A percentile compares a stretch with the other conserved stretches of the same genome.
phyloP scores from a whole-genome alignment of 1,140 invertebrate species.

The Philotrypesis tridentata region DNA sequence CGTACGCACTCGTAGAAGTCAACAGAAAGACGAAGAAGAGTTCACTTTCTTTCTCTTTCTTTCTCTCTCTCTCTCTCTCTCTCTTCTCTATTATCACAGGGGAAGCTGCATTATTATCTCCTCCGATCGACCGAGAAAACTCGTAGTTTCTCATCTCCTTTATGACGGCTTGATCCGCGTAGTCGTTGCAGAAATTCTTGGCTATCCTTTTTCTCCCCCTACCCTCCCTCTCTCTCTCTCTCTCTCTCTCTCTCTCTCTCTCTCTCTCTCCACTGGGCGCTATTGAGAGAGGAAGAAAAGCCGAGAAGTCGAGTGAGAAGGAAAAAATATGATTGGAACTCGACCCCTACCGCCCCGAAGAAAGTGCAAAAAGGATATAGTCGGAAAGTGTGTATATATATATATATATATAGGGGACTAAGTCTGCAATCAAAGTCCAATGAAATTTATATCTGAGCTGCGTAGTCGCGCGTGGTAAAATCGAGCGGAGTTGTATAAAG shows the following conservation, averaged over 20 bases:
- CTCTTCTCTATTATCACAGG: constrained; percentile 23
- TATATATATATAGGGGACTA: neutral
- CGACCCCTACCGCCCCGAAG: neutral
- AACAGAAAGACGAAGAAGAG: constrained; percentile 23
- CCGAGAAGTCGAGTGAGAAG: neutral
- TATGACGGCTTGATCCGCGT: constrained; percentile 30
- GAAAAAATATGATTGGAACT: constrained; percentile 42
- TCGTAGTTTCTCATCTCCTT: constrained; percentile 43
- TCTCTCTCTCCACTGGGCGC: too few species aligned
- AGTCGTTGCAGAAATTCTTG: neutral
- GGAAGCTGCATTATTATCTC: constrained; percentile 36
- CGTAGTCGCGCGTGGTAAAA: constrained; percentile 48
- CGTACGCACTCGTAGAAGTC: neutral
- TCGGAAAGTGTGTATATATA: neutral
- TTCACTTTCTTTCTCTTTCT: neutral
- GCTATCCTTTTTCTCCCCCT: neutral
- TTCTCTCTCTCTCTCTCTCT: neutral
- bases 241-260: too few species aligned
- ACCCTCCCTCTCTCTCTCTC: too few species aligned
- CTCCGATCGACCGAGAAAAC: constrained; percentile 35
- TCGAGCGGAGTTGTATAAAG: neutral
- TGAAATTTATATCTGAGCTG: constrained; percentile 63
- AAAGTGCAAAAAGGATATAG: constrained; percentile 33
- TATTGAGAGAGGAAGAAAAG: neutral
- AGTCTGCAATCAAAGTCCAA: constrained; percentile 62